phyloP scores from a whole-genome alignment of 2,888 invertebrate genomes.

The Cephus spinipes region DNA sequence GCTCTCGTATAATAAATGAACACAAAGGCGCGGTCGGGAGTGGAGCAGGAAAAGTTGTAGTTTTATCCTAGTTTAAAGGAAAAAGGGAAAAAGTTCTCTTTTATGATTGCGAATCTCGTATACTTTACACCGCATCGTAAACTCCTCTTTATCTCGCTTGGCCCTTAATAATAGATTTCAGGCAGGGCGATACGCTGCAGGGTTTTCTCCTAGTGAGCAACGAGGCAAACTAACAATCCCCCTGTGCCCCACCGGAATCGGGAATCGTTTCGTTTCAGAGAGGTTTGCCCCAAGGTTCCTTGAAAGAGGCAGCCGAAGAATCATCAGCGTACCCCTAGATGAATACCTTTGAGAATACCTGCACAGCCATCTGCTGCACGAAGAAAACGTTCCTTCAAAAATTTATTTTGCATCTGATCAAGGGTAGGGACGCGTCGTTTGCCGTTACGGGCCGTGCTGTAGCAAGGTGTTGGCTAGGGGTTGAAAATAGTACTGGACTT shows the following conservation, averaged over 20 bases:
- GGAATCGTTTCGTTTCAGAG: neutral
- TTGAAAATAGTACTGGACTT: conserved; percentile 21
- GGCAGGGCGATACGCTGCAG: conserved; percentile 25
- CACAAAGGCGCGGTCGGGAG: conserved; percentile 9
- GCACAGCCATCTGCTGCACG: neutral
- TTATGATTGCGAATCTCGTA: conserved; percentile 51
- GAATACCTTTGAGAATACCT: neutral
- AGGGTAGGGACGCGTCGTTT: neutral
- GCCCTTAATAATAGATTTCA: conserved; percentile 51
- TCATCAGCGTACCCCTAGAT: neutral
- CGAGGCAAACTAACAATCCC: neutral
- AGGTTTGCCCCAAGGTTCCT: neutral
- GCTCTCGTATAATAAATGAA: conserved; percentile 13
- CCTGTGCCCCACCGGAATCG: neutral
- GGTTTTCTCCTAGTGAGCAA: neutral
- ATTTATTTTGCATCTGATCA: conserved; percentile 43
- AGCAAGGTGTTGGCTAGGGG: conserved; percentile 15
- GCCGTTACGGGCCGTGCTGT: neutral
- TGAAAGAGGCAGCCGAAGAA: neutral
- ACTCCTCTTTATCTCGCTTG: conserved; percentile 35
- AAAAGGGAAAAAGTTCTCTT: conserved; percentile 28
- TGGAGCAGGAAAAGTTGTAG: conserved; percentile 29
- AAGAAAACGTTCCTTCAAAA: conserved; percentile 26
- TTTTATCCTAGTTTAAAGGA: conserved; percentile 28
- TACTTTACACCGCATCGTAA: conserved; percentile 50